Evolutionary conservation across 2,113 vertebrate genomes (phyloP), one percentile per base, ranked within the genome.

Genomic region (Trematocara nigrifrons): DNA sequence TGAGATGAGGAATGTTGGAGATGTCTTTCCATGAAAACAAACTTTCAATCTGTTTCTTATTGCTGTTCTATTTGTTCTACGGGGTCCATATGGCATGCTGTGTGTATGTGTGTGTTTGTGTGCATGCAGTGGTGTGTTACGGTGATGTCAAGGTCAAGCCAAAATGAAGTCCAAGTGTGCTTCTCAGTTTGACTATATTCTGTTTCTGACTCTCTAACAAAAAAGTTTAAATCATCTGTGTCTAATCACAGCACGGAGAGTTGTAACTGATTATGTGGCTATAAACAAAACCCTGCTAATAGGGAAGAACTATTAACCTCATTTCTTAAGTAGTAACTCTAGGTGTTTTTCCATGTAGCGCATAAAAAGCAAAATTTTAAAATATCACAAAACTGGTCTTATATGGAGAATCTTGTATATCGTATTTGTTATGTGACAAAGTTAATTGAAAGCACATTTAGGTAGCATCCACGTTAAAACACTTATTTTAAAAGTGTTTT

Each of bases 11-110:
- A 94, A 94, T 94, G 91, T 85, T 79, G 80, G 86, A 89, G 71
- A 92, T 83, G 76, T 91, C 85, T 87, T 93, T 78, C 85, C 86
- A 93, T 79, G 80, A 90, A 93, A 93, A 91, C 83, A 91, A 92
- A 95, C 92, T 93, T 96, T 92, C 61, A 91, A 92, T 92, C 91
- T 94, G 93, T 91, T 94, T 94, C 89, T 89, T 85, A 91, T 93
- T 93, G 87, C 82, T 87, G 29, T 88, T 66, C 76, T 89, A 85
- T 91, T 93, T 93, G 90, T 93, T 89, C 79, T 79, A 71, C 18
- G 69, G 71, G 86, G 82, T 90, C 84, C 90, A 91, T 88, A 89
- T 93, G 93, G 89, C 82, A 77, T 76, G 84, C 45, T 83, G 87
- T 69, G 86, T 86, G 84, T 52, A 53, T 40, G 31, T 79, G 74